phyloP scores from a whole-genome alignment of 2,797 vertebrate genomes.

The Chelon labrosus region DNA sequence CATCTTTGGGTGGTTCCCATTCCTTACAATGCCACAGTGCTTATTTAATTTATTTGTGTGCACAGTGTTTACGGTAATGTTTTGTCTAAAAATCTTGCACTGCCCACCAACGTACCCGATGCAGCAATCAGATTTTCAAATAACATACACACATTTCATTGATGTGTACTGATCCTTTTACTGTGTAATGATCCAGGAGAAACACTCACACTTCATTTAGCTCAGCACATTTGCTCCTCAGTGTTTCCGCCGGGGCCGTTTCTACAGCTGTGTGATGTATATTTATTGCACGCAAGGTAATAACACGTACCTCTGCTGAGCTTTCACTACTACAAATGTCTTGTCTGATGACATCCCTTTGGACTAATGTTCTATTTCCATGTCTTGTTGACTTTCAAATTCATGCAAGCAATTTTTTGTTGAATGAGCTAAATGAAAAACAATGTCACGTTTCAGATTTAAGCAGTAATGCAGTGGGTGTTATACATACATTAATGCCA shows the following conservation, averaged over 20 bases:
- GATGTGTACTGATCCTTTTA: slow-evolving; percentile 23
- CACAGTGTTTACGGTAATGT: neutral
- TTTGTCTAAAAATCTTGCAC: neutral
- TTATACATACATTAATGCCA: neutral
- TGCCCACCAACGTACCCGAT: no score
- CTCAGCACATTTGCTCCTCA: slow-evolving; percentile 19
- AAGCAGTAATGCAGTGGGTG: neutral
- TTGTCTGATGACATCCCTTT: neutral
- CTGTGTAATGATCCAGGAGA: slow-evolving; percentile 42
- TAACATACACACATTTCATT: neutral
- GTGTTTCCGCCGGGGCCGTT: slow-evolving; percentile 31
- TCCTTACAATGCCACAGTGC: neutral
- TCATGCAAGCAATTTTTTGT: slow-evolving; percentile 6
- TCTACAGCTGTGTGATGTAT: slow-evolving; percentile 7
- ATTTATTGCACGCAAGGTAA: neutral
- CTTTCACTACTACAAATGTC: neutral
- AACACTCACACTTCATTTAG: slow-evolving; percentile 52
- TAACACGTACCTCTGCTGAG: neutral
- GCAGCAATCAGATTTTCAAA: neutral
- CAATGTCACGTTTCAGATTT: neutral
- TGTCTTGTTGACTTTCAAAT: neutral
- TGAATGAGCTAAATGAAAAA: slow-evolving; percentile 10
- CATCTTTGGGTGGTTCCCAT: neutral
- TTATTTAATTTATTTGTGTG: neutral
- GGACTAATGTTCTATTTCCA: neutral